phyloP scores from a whole-genome alignment of 2,888 invertebrate genomes.

The Zaprionus bogoriensis region DNA sequence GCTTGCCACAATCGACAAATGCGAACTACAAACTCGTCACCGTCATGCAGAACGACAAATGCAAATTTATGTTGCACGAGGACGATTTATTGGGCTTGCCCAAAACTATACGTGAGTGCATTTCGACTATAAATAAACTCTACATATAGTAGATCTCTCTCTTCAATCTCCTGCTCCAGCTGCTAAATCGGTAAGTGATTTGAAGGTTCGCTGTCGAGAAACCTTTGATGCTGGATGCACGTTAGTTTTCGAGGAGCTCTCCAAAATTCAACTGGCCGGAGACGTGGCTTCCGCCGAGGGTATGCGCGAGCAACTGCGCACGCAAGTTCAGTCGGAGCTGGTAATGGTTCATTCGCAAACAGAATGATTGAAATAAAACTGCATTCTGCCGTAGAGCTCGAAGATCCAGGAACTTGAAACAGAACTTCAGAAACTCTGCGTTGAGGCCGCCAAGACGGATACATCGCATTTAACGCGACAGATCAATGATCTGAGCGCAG shows the following conservation, averaged over 20 bases:
- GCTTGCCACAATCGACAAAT: neutral
- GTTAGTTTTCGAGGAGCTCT: conserved; percentile 32
- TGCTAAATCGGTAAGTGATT: conserved; percentile 38
- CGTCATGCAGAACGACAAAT: conserved; percentile 40
- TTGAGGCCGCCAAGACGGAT: neutral
- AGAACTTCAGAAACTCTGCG: conserved; percentile 8
- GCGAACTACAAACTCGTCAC: conserved; percentile 56
- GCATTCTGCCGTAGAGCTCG: neutral
- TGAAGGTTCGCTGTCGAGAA: conserved; percentile 41
- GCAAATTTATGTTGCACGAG: conserved; percentile 46
- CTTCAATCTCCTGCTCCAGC: conserved; percentile 24
- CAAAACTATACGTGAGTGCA: conserved; percentile 54
- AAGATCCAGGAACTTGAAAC: conserved; percentile 2
- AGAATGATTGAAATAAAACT: too few relatives aligned
- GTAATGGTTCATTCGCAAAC: conserved; percentile 19
- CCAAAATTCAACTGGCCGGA: conserved; percentile 3
- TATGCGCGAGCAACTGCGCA: conserved; percentile 10
- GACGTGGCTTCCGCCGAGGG: conserved; percentile 2
- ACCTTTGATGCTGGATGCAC: conserved; percentile 31
- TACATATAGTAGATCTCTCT: neutral
- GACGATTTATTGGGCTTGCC: conserved; percentile 51
- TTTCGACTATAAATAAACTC: neutral
- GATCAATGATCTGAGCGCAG: neutral
- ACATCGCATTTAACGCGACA: neutral
- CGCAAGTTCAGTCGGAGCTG: conserved; percentile 35